Evolutionary conservation across 2,888 invertebrate genomes (phyloP).

Genomic region (Lasioglossum calceatum): DNA sequence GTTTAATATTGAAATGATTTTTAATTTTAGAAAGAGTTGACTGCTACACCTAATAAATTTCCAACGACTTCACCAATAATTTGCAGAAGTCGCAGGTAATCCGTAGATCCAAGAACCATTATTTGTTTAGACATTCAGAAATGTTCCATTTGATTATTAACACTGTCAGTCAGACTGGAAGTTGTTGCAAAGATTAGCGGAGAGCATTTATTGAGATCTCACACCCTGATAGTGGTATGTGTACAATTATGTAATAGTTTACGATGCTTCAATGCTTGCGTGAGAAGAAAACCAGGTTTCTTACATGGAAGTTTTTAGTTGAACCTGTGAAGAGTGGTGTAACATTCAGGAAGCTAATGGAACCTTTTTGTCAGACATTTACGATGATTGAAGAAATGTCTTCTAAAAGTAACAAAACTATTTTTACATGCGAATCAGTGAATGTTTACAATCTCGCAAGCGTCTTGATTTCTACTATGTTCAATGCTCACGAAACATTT

Average conservation of each 20-base stretch:
- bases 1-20: not conserved
- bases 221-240: not conserved
- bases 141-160: not conserved
- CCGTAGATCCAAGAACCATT: not conserved
- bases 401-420: not conserved
- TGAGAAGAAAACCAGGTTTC: not conserved
- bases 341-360: not conserved
- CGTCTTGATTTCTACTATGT: too few relatives aligned
- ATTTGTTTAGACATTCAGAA: not conserved
- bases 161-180: not conserved
- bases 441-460: not conserved
- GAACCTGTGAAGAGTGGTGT: not conserved
- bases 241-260: not conserved
- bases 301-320: not conserved
- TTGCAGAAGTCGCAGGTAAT: not conserved
- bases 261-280: not conserved
- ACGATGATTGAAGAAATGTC: not conserved
- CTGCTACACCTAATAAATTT: not conserved
- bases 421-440: not conserved
- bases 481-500: not conserved
- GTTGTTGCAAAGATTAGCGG: not conserved
- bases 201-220: not conserved
- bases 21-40: not conserved
- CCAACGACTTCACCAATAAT: not conserved
- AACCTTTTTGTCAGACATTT: not conserved